Percentiles rank a stretch among this genome's conserved stretches.
Conservation (phyloP, 2,797 vertebrate species). For the Anniella stebbinsi region DNA sequence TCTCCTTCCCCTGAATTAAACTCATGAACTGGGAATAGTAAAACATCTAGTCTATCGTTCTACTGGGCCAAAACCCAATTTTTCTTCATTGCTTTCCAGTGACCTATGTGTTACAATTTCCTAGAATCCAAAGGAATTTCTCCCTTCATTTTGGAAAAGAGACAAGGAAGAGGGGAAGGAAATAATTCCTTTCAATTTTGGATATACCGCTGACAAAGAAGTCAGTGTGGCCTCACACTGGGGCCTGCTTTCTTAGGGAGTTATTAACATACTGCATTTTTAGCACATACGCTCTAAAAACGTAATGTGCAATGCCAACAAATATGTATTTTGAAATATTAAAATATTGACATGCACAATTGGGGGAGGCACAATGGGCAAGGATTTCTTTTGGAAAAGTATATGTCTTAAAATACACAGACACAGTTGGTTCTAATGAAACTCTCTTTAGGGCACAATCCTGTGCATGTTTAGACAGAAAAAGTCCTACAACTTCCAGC, state of each 20-base stretch:
- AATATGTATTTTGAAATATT: background rate
- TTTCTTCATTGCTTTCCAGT: background rate
- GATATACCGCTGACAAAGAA: background rate
- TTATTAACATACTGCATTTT: background rate
- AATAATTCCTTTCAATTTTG: background rate
- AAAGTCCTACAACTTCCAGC: no score
- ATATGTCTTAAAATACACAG: background rate
- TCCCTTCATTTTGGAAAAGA: background rate
- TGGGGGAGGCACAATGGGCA: background rate
- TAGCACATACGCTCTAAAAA: background rate
- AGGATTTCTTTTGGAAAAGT: background rate
- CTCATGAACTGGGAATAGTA: background rate
- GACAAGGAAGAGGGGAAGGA: background rate
- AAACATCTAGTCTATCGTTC: background rate
- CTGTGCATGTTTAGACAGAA: no score
- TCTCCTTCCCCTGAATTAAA: background rate
- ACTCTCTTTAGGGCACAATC: background rate
- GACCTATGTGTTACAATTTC: constrained; percentile 1
- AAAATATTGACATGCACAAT: background rate
- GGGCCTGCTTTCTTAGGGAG: background rate
- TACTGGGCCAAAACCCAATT: background rate
- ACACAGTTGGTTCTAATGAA: background rate
- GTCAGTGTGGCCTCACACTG: background rate
- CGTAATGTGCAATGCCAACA: background rate
- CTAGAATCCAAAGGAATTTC: background rate